Conservation (phyloP, 2,797 vertebrate species). For the Amniataba percoides region DNA sequence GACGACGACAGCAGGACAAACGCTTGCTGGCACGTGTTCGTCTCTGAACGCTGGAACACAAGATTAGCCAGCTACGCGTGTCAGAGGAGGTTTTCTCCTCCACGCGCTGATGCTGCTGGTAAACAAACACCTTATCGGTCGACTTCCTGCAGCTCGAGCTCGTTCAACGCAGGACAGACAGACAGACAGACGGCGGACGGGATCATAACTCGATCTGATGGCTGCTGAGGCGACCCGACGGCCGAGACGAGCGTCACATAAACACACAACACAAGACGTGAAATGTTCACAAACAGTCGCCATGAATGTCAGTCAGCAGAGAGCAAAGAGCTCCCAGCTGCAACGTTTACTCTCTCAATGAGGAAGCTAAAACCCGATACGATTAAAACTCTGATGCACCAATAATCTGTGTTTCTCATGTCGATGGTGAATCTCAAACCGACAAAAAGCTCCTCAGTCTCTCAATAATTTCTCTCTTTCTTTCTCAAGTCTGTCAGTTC, state of each 20-base stretch:
- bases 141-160: not conserved
- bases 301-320: not conserved
- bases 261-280: constrained; percentile 27
- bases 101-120: not conserved
- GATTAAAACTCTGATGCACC: not conserved
- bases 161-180: too few relatives aligned
- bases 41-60: constrained; percentile 21
- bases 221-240: constrained; percentile 43
- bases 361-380: not conserved
- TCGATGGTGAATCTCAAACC: not conserved
- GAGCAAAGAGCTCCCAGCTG: not conserved
- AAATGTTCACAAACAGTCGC: constrained; percentile 17
- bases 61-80: constrained; percentile 20
- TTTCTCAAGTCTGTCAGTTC: not conserved
- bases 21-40: constrained; percentile 13
- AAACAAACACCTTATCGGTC: constrained; percentile 24
- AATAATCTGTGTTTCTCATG: not conserved
- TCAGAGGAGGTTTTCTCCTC: constrained; percentile 19
- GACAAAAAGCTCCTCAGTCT: not conserved
- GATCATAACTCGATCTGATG: constrained; percentile 38
- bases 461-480: not conserved
- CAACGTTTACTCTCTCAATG: not conserved
- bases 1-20: not conserved
- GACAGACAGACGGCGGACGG: constrained; percentile 10
- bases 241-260: not conserved